Conservation (phyloP, 2,113 vertebrate genomes). For the Hippocampus mohnikei region DNA sequence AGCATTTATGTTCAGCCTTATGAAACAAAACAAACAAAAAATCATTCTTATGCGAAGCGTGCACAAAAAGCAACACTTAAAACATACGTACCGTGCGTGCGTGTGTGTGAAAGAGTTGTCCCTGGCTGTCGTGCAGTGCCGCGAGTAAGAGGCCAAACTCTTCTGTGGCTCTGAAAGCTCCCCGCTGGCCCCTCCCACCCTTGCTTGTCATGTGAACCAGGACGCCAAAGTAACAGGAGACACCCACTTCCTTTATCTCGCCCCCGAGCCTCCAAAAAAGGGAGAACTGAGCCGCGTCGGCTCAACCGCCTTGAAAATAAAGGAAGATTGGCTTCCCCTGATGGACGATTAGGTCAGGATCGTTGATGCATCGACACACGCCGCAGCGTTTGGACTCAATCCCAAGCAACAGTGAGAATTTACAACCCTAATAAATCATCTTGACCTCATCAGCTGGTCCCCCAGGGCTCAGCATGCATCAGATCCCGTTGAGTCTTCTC, state of each 20-base stretch:
- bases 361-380: not conserved
- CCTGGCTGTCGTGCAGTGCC: constrained; percentile 48
- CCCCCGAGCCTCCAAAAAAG: not conserved
- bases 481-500: constrained; percentile 33
- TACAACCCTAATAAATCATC: constrained; percentile 34
- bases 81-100: constrained; percentile 57
- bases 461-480: constrained; percentile 22
- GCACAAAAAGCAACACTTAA: constrained; percentile 5
- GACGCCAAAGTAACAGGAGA: constrained; percentile 35
- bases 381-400: constrained; percentile 14
- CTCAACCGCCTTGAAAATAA: not conserved
- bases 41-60: not conserved
- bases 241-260: constrained; percentile 55
- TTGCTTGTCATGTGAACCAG: constrained; percentile 60
- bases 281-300: not conserved
- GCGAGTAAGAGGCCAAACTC: constrained; percentile 63
- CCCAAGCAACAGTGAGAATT: constrained; percentile 17
- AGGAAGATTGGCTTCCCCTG: not conserved
- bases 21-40: not conserved
- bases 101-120: constrained; percentile 44
- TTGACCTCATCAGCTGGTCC: constrained; percentile 27
- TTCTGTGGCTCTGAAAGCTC: constrained; percentile 48
- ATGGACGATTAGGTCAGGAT: not conserved
- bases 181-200: constrained; percentile 50
- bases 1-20: not conserved